phyloP scores from a whole-genome alignment of 2,113 vertebrate species.

The Thomomys bottae region DNA sequence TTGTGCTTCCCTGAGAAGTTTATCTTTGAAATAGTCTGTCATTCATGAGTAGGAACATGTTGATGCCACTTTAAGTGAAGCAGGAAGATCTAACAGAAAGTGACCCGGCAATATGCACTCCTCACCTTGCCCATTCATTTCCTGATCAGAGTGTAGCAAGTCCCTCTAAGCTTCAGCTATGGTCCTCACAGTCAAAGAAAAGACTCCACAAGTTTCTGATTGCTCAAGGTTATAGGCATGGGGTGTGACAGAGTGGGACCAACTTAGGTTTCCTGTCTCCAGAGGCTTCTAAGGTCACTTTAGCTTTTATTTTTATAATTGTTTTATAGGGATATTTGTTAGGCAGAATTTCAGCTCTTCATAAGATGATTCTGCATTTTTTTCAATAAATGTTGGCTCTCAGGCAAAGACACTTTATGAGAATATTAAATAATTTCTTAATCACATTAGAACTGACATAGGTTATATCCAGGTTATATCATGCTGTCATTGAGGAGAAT shows the following conservation, averaged over 20 bases:
- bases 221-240: neutral
- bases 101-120: neutral
- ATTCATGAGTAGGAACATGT: neutral
- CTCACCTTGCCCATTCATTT: neutral
- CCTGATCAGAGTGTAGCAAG: neutral
- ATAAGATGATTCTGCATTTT: neutral
- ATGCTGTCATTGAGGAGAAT: neutral
- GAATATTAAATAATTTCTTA: neutral
- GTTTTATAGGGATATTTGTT: neutral
- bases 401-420: neutral
- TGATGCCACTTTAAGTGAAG: neutral
- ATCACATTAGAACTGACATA: neutral
- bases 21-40: neutral
- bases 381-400: too few species aligned
- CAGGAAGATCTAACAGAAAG: neutral
- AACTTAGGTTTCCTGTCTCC: neutral
- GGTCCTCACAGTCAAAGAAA: neutral
- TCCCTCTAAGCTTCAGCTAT: neutral
- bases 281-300: neutral
- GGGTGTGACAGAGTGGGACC: fast-evolving
- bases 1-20: neutral
- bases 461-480: neutral
- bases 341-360: neutral
- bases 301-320: neutral
- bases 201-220: neutral